Base-by-base conservation (phyloP, 2,888 invertebrate genomes). In the Erpobdella octoculata region DNA sequence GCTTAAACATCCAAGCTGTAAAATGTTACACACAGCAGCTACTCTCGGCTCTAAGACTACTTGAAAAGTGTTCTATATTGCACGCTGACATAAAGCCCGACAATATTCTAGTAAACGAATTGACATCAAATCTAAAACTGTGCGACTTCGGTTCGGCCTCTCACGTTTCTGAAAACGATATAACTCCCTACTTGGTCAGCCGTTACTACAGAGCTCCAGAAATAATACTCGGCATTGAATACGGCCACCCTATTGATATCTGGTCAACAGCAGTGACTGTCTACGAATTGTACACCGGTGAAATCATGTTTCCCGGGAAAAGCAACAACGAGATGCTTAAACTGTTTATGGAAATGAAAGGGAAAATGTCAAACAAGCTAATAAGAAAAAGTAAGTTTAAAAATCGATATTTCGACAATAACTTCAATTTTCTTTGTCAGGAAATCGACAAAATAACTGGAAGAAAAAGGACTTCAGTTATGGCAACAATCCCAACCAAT, bases 1-100 rank as follows among this genome's bases (percentile, higher is more conserved):
- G 97, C 0, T 88, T 98, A 4, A 96, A 98, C 81, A 90, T 98
- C 58, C 97, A 96, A 85, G 97, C 97, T 1, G 97, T 98, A 8
- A 87, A 94, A 73, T 96, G 95, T 75, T 99, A 99, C 84, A 92
- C 93, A 0, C 96, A 96, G 79, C 84, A 84, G 75, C 86, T 99
- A 77, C 88, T 99, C 78, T 85, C 95, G 75, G 96, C 98, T 0
- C 86, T 99, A 72, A 94, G 95, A 81, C 86, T 97, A 71, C 86
- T 99, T 73, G 96, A 95, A 84, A 92, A 93, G 81, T 91, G 93
- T 74, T 92, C 91, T 75, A 94, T 98, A 75, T 84, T 99, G 70
- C 98, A 99, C 86, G 97, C 96, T 70, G 98, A 99, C 83, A 95
- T 99, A 79, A 99, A 99, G 83, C 98, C 98, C 0, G 98, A 99